Base-by-base conservation (phyloP, 2,888 invertebrate species). In the Tinea pellionella region DNA sequence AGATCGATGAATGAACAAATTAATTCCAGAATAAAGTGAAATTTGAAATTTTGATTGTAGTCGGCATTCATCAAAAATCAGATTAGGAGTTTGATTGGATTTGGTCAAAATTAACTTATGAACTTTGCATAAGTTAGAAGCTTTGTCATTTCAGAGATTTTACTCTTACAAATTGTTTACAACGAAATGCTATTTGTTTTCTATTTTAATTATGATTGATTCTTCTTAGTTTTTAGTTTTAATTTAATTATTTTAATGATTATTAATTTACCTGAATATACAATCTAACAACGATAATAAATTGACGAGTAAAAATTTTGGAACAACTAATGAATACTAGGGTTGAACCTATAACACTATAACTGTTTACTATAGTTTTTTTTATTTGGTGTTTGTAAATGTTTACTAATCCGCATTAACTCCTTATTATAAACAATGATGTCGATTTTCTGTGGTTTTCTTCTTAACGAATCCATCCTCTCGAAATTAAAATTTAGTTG, bases 31-130 rank as follows among this genome's bases (percentile, higher is more conserved):
- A 55, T 29, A 55, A 47, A 55, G 15, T 32, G 15, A 32, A 57
- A 57, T 57, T 55, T 57, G 64, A 67, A 67, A 64, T 68, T 65
- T 66, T 65, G 63, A 67, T 66, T 69, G 65, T 66, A 65, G 66
- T 63, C 63, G 62, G 64, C 67, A 63, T 68, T 68, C 68, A 71
- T 70, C 67, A 68, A 69, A 68, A 57, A 71, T 68, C 66, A 65
- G 65, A 69, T 73, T 72, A 70, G 61, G 64, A 67, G 65, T 72
- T 71, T 71, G 67, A 73, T 70, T 68, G 67, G 66, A 69, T 69
- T 69, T 62, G 57, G 60, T 57, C 57, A 32, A 57, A 57, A 57
- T 57, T 57, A 15, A 57, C 57, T 57, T 57, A 57, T 32, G 32
- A 57, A 57, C 57, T 57, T 57, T 57, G 19, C 13, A n/a, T n/a